Conservation (phyloP, 2,888 invertebrate species). For the Drosophila putrida region DNA sequence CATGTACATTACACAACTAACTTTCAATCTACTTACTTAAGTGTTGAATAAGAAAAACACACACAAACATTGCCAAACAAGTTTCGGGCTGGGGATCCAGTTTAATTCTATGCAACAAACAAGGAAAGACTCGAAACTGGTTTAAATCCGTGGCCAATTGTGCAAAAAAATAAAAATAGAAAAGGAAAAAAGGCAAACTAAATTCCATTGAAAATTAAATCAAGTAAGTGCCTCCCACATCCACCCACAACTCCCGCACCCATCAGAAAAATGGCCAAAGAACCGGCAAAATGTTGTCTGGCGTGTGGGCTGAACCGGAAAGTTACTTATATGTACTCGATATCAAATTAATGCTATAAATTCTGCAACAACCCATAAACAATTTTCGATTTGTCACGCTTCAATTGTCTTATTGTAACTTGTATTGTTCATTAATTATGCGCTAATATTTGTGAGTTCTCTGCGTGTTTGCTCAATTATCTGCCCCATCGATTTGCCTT, state of each 20-base stretch:
- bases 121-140: constrained; percentile 75
- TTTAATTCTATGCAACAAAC: constrained; percentile 73
- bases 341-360: not conserved
- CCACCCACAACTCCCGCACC: constrained; percentile 22
- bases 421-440: constrained; percentile 48
- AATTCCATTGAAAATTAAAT: constrained; percentile 75
- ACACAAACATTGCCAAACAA: constrained; percentile 52
- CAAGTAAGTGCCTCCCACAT: constrained; percentile 30
- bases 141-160: constrained; percentile 64
- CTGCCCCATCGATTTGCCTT: constrained; percentile 53
- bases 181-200: constrained; percentile 10
- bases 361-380: constrained; percentile 17
- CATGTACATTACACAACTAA: constrained; percentile 69
- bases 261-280: constrained; percentile 11
- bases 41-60: constrained; percentile 46
- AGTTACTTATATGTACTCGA: constrained; percentile 36
- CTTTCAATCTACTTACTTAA: constrained; percentile 44
- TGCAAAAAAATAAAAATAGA: constrained; percentile 55
- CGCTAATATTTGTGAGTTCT: constrained; percentile 51
- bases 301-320: constrained; percentile 56
- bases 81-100: constrained; percentile 50
- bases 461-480: constrained; percentile 53
- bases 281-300: constrained; percentile 32
- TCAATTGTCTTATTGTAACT: constrained; percentile 50
- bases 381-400: constrained; percentile 42